These are phyloP conservation scores for Mormyrus proboscirostris DNA, from an alignment of 2,797 vertebrate species.

Conservation along the genomic window DNA sequence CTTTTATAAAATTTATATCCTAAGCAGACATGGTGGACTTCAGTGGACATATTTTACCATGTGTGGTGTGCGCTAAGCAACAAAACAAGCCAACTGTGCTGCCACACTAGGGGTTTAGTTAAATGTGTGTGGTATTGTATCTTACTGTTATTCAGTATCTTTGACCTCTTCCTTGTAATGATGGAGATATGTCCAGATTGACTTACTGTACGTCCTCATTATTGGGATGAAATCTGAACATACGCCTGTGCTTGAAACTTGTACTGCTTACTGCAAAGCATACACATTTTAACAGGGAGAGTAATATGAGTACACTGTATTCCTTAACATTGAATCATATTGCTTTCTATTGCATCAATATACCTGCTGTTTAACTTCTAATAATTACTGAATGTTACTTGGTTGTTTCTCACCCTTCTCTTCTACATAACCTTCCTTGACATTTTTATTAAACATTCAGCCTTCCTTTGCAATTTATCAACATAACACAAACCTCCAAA, in stretches of 20 bases:
- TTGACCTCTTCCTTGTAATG: neutral
- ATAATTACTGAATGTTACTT: neutral
- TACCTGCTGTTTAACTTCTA: neutral
- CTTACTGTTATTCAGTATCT: neutral
- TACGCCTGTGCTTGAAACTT: neutral
- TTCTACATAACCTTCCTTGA: neutral
- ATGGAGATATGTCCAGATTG: neutral
- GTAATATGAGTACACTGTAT: neutral
- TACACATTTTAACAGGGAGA: neutral
- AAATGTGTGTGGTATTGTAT: neutral
- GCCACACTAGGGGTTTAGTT: neutral
- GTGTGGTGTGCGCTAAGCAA: neutral
- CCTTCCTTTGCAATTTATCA: neutral
- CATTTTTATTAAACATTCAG: neutral
- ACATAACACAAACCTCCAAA: neutral
- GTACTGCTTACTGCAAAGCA: neutral
- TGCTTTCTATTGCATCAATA: neutral
- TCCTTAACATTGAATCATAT: neutral
- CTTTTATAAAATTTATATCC: neutral
- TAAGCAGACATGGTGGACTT: neutral
- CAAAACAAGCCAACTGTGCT: neutral
- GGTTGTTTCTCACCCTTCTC: neutral
- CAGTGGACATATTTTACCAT: neutral
- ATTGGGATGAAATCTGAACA: neutral
- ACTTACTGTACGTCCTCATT: neutral